Base-by-base conservation (phyloP, 2,797 vertebrate genomes). In the Cyclopterus lumpus region DNA sequence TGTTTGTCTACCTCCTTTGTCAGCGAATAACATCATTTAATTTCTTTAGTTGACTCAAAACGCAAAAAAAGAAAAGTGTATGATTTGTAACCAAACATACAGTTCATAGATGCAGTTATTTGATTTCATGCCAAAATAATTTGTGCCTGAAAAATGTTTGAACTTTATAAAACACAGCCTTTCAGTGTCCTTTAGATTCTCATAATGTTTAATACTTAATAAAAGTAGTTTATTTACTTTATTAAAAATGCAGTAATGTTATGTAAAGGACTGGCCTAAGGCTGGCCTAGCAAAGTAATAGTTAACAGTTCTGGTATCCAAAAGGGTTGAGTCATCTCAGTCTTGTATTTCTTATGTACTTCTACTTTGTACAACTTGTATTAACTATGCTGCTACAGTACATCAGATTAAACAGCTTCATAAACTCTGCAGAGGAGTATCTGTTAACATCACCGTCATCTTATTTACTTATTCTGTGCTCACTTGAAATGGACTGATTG, bases 1-100 rank as follows among this genome's bases (percentile, higher is more conserved):
- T 66, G 18, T 48, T 38, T 65, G 16, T 3, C 83, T 86, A 84
- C 79, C 84, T 86, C 84, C 36, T 61, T 4, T 28, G 26, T 28
- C n/a, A 59, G 15, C 5, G 26, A 40, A 2, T 22, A 62, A 40
- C 20, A 6, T n/a, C 7, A 58, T 48, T 16, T 30, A 38, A 18
- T 16, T 9, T 9, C 10, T 38, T 16, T 12, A 34, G 42, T 30
- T 48, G 20, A 59, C 51, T 49, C 59, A 44, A 30, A n/a, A n/a
- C n/a, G n/a, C n/a, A n/a, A n/a, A n/a, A n/a, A 20, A n/a, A 49
- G 6, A 51, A 46, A 10, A 73, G 10, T 6, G 38, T 15, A 2
- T 18, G 6, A 64, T 70, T 34, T 30, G 7, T 30, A 12, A 12
- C 7, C 2, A 6, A 54, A 65, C 20, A 34, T 6, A 34, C 22